A percentile compares a stretch with the other conserved stretches of the same genome.
Evolutionary conservation across 2,888 invertebrate genomes (phyloP).

Genomic region (Cephus runcator): DNA sequence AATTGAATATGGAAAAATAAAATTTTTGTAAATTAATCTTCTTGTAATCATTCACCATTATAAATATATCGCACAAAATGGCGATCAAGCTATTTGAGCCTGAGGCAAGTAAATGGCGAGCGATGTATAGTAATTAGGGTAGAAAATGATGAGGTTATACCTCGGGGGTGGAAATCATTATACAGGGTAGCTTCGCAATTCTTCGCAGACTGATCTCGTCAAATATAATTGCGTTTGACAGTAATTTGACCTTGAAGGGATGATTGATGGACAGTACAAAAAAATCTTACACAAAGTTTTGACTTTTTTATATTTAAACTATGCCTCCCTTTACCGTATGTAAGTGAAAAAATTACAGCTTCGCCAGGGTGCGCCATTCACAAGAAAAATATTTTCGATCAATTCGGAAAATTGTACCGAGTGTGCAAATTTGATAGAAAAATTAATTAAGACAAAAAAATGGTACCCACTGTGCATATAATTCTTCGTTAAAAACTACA

Average conservation of each 20-base stretch:
- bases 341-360: background rate
- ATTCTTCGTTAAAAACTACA: background rate
- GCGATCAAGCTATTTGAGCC: slow-evolving; percentile 14
- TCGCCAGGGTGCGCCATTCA: background rate
- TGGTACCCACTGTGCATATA: background rate
- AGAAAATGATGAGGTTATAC: slow-evolving; percentile 38
- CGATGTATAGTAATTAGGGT: slow-evolving; percentile 42
- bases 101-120: slow-evolving; percentile 21
- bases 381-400: background rate
- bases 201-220: slow-evolving; percentile 30
- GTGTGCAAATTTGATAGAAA: background rate
- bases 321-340: background rate
- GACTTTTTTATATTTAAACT: background rate
- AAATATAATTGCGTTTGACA: slow-evolving; percentile 53
- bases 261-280: slow-evolving; percentile 10
- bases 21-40: background rate
- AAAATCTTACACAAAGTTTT: background rate
- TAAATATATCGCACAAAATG: background rate
- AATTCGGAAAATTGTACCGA: no score
- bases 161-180: slow-evolving; percentile 47
- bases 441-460: background rate
- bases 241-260: slow-evolving; percentile 37
- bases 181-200: slow-evolving; percentile 42
- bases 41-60: background rate
- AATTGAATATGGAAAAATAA: background rate